Conservation (phyloP, 37 sponge, comb jelly and placozoan species). For the Oopsacas minuta region DNA sequence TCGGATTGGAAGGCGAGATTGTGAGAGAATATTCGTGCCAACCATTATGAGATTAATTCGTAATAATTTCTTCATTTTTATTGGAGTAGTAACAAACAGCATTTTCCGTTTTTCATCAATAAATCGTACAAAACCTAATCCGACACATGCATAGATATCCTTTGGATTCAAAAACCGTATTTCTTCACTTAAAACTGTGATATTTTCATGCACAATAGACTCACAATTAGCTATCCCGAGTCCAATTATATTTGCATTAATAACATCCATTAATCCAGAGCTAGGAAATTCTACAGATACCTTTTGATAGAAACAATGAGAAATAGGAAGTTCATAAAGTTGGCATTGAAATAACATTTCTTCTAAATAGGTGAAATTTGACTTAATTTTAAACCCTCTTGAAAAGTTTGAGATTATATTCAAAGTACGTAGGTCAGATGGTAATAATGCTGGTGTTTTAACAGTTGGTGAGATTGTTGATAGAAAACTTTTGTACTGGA, state of each 20-base stretch:
- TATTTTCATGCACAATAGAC: background rate
- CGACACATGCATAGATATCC: background rate
- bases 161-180: background rate
- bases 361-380: background rate
- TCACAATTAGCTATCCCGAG: background rate
- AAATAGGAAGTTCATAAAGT: background rate
- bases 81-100: background rate
- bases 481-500: background rate
- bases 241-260: background rate
- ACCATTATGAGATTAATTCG: background rate
- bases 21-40: background rate
- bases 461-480: background rate
- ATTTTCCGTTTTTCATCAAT: background rate
- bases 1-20: background rate
- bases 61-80: background rate
- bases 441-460: background rate
- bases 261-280: background rate
- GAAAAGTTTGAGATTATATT: background rate
- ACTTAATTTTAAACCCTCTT: background rate
- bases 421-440: background rate
- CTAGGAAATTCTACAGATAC: background rate
- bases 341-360: background rate
- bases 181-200: background rate
- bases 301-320: background rate
- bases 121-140: conserved; percentile 7